Conservation (phyloP, 2,888 invertebrate genomes). For the Calliphora vomitoria region DNA sequence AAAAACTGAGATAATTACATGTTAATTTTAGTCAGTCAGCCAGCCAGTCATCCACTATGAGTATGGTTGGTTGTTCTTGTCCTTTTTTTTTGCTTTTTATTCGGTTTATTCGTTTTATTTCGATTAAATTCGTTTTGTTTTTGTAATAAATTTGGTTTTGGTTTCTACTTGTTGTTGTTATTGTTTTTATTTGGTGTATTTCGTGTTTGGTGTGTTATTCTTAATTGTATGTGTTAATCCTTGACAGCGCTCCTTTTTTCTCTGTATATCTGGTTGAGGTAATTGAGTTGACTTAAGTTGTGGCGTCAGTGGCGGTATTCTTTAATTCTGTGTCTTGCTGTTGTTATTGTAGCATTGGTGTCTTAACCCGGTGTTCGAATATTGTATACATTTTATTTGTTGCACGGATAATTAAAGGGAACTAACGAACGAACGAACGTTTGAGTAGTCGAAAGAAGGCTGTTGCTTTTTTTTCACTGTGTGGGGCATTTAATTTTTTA, state of each 20-base stretch:
- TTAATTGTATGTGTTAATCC: slow-evolving; percentile 74
- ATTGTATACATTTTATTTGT: slow-evolving; percentile 55
- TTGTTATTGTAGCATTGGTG: slow-evolving; percentile 32
- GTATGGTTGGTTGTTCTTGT: slow-evolving; percentile 34
- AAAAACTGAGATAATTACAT: slow-evolving; percentile 74
- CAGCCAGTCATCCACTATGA: slow-evolving; percentile 1
- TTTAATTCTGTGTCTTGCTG: slow-evolving; percentile 55
- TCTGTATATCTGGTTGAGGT: slow-evolving; percentile 59
- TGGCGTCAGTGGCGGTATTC: slow-evolving; percentile 72
- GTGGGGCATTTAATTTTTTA: slow-evolving; percentile 73
- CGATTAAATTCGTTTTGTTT: slow-evolving; percentile 57
- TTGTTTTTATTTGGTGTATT: background rate
- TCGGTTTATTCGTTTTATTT: slow-evolving; percentile 47
- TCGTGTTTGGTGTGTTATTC: slow-evolving; percentile 42
- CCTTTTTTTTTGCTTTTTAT: slow-evolving; percentile 21
- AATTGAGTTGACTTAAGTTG: slow-evolving; percentile 74
- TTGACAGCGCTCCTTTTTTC: slow-evolving; percentile 71
- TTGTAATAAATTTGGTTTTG: slow-evolving; percentile 51
- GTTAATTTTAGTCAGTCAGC: slow-evolving; percentile 71
- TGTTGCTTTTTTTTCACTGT: slow-evolving; percentile 39
- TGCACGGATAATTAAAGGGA: slow-evolving; percentile 66
- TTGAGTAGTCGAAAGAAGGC: background rate
- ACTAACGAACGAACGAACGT: background rate
- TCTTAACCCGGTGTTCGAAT: slow-evolving; percentile 48
- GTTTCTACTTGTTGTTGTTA: slow-evolving; percentile 20